Evolutionary conservation across 2,888 invertebrate species (phyloP), one percentile per base, ranked within the genome.

Genomic region (Mellilla xanthometata): DNA sequence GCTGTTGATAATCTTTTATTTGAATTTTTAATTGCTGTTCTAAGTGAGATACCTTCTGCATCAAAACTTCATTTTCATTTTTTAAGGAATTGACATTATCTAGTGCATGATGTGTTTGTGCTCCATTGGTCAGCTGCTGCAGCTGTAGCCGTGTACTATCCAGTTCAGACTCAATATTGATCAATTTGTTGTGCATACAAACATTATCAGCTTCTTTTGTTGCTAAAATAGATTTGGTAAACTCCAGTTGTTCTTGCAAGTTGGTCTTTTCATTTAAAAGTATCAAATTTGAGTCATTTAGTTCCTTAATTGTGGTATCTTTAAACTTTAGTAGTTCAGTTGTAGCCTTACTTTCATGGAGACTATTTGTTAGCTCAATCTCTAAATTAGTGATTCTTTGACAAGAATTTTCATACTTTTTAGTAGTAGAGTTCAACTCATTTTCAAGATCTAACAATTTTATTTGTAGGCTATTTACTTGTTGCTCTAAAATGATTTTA

Each of bases 401-500:
- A 50, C 93, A 85, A 0, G 93, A 92, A 30, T 91, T 90, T 69
- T 93, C 93, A 54, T 95, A 88, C 54, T 95, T 91, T 7, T 92
- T 92, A 53, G 92, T 91, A 33, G 95, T 73, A 60, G 95, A 94
- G 58, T 93, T 93, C 58, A 93, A 85, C 68, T 95, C 94, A 30
- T 90, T 54, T 53, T 88, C 80, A 32, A 81, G 52, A 36, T 76
- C 64, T n/a, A 50, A 39, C 23, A 83, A 52, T 61, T 76, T 78
- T 12, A 60, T 54, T 62, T 84, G 79, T 44, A 88, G 64, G 33
- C 76, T 68, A 52, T 56, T 59, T 19, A 85, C 62, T 72, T 86
- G 79, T 12, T 93, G 91, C 66, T 94, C 94, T 2, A 98, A 86
- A 68, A 95, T 95, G 29, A 95, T 94, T 84, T 98, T 97, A 79